Evolutionary conservation across 2,888 invertebrate species (phyloP).

Genomic region (Phyllotreta striolata): DNA sequence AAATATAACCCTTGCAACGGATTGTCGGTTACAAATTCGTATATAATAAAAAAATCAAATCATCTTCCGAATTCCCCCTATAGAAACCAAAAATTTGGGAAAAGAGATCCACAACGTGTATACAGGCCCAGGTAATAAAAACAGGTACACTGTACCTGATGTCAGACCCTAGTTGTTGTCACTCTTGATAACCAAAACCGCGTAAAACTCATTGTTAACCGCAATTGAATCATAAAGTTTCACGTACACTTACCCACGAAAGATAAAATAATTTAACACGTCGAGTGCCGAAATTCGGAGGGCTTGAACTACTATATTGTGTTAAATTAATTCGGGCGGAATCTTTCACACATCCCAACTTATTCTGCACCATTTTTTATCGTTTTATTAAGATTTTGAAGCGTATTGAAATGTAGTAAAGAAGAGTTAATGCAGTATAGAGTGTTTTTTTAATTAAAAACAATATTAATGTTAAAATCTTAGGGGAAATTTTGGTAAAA

Average conservation of each 20-base stretch:
- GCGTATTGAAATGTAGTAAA: no score
- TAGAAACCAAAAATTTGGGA: conserved; percentile 8
- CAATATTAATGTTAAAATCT: no score
- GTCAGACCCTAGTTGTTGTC: conserved; percentile 1
- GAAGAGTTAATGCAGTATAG: no score
- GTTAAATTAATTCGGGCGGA: no score
- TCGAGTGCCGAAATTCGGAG: no score
- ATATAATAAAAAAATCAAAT: conserved; percentile 1
- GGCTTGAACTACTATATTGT: no score
- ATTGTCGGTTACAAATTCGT: neutral
- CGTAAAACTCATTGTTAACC: conserved; percentile 5
- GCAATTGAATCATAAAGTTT: neutral
- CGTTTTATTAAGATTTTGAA: no score
- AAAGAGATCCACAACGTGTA: neutral
- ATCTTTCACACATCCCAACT: no score
- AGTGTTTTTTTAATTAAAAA: no score
- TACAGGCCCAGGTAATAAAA: conserved; percentile 1
- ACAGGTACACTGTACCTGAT: conserved; percentile 7
- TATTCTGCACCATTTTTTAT: no score
- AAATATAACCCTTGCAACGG: no score
- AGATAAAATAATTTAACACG: neutral
- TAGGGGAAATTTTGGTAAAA: no score
- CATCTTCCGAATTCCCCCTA: conserved; percentile 2
- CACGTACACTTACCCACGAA: neutral
- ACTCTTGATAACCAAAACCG: conserved; percentile 3